Base-by-base conservation (phyloP, 1,140 invertebrate genomes). In the Drosophila bifasciata region DNA sequence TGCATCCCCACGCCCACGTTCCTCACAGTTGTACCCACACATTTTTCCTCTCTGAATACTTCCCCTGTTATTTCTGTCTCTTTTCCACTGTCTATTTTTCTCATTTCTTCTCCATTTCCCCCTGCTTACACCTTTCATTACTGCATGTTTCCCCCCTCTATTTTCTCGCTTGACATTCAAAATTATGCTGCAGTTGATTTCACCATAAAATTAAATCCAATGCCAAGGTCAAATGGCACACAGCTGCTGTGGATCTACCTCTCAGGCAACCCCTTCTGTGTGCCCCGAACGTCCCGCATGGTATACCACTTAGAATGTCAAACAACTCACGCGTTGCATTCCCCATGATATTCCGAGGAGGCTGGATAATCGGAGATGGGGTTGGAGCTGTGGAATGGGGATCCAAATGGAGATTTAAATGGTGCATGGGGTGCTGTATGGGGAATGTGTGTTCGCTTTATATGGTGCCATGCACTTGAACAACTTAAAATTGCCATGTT, bases 161-260 rank as follows among this genome's bases (percentile, higher is more conserved):
- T 55, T 17, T 40, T 57, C 16, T 52, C 5, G 50, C 25, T 40
- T 73, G 58, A 15, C 50, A 74, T 36, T 73, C 57, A 49, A 21
- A 50, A 73, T 70, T 86, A 78, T 88, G 74, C 77, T 80, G 67
- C 76, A 70, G 77, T 73, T 64, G 62, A 76, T 79, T 85, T 88
- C 66, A 59, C 81, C 85, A 88, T 61, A 72, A 78, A 78, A 83
- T 81, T 78, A 86, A 88, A 83, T 88, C 76, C 83, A 86, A 89
- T 86, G 83, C 74, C 83, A 86, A 88, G 83, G 83, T 86, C 61
- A 74, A 53, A 55, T 86, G 67, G 67, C 55, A 71, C 69, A 70
- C 73, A 58, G 78, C 75, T 77, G 81, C 76, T 48, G 28, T 48
- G 48, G 21, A 15, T 32, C 39, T 61, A 11, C 43, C 36, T 46